Percentiles rank a stretch among this genome's conserved stretches.
These are phyloP conservation scores for Leptogaster cylindrica DNA, from an alignment of 2,888 invertebrate genomes.

Conservation along the genomic window DNA sequence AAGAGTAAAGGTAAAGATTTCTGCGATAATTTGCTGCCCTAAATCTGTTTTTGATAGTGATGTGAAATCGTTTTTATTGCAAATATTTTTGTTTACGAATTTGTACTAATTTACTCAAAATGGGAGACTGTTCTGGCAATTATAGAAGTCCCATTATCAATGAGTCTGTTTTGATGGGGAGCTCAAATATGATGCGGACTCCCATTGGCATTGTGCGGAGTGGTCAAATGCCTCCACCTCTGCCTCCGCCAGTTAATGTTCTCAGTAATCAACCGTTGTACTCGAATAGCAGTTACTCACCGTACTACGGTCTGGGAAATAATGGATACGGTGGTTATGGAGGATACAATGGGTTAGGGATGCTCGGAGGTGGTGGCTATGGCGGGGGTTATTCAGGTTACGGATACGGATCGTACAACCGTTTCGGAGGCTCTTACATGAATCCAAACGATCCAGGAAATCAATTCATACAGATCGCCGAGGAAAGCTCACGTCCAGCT, in stretches of 20 bases:
- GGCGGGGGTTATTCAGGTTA: constrained; percentile 52
- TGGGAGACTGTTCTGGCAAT: constrained; percentile 47
- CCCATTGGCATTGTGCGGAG: constrained; percentile 55
- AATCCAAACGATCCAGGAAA: constrained; percentile 57
- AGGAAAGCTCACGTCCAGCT: constrained; percentile 89
- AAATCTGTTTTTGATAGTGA: no score
- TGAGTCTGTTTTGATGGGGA: constrained; percentile 46
- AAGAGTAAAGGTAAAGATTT: constrained; percentile 36
- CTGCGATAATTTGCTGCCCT: background rate
- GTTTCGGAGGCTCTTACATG: constrained; percentile 52
- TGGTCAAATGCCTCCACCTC: constrained; percentile 50
- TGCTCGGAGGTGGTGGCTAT: constrained; percentile 52
- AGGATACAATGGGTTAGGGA: constrained; percentile 56
- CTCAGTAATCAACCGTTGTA: no score
- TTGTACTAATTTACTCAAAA: background rate
- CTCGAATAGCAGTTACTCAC: constrained; percentile 44
- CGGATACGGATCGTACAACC: constrained; percentile 56
- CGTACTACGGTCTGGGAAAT: constrained; percentile 51
- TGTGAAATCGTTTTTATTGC: no score
- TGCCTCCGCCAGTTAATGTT: constrained; percentile 51
- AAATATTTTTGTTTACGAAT: background rate
- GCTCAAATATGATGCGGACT: constrained; percentile 52
- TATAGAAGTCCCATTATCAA: constrained; percentile 55
- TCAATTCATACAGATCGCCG: constrained; percentile 83
- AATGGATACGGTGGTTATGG: constrained; percentile 44